These are phyloP conservation scores for Grammomys surdaster DNA, from an alignment of 2,113 vertebrate genomes.

Conservation along the genomic window DNA sequence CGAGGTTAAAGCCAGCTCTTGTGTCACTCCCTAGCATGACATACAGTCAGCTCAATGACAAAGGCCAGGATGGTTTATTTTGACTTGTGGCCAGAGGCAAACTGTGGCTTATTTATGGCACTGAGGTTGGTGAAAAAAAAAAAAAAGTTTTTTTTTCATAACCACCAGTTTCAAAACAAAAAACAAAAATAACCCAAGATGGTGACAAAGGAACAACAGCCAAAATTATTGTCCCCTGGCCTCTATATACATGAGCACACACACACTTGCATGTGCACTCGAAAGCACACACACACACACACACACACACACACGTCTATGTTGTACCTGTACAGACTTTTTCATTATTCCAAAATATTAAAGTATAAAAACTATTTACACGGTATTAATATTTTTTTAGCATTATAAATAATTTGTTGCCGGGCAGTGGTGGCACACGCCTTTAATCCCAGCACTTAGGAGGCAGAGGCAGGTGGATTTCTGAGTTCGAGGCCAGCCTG, in stretches of 20 bases:
- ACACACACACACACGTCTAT: background rate
- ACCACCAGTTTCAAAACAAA: background rate
- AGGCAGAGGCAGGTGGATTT: no score
- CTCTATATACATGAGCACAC: background rate
- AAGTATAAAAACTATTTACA: background rate
- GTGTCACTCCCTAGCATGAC: background rate
- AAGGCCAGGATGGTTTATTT: background rate
- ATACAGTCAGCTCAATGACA: background rate
- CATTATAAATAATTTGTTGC: background rate
- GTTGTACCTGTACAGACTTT: background rate
- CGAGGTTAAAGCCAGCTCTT: conserved; percentile 1
- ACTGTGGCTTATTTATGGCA: background rate
- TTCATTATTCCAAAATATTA: background rate
- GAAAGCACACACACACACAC: background rate
- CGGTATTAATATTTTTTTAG: background rate
- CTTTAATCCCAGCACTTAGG: no score
- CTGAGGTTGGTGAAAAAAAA: background rate
- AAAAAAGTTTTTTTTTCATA: background rate
- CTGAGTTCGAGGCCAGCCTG: no score
- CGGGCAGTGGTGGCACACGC: no score
- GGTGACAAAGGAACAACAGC: background rate
- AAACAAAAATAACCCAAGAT: background rate
- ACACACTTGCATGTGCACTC: background rate
- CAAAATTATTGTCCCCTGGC: background rate
- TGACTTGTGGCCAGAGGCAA: background rate